Conservation (phyloP, 92 coral and sea anemone genomes). For the Heliopora coerulea region DNA sequence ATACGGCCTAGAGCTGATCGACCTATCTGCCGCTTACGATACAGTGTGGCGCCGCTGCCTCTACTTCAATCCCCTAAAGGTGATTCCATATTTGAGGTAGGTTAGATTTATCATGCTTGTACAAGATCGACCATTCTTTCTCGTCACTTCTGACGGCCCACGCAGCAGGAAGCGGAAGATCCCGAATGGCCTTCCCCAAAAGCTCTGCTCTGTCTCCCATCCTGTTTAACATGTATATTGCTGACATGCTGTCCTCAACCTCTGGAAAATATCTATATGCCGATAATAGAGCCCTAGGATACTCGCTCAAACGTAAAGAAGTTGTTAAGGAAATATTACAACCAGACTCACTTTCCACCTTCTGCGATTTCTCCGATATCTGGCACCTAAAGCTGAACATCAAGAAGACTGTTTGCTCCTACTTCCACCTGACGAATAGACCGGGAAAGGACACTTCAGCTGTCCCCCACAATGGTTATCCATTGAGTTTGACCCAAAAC, state of each 20-base stretch:
- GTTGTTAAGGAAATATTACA: too few species aligned
- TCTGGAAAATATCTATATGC: constrained; percentile 34
- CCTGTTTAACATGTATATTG: constrained; percentile 36
- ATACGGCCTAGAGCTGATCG: constrained; percentile 25
- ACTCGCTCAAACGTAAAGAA: too few species aligned
- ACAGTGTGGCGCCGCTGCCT: constrained; percentile 51
- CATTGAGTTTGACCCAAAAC: too few species aligned
- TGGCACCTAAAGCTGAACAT: too few species aligned
- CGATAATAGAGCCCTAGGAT: constrained; percentile 10
- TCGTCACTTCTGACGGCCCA: constrained; percentile 45
- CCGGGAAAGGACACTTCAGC: too few species aligned
- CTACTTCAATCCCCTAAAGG: constrained; percentile 37
- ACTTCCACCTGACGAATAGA: too few species aligned
- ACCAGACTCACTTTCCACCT: too few species aligned
- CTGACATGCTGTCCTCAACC: constrained; percentile 29
- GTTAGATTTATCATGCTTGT: constrained; percentile 42
- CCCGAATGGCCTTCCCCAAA: constrained; percentile 3
- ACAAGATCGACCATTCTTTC: constrained; percentile 44
- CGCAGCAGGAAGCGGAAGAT: constrained; percentile 10
- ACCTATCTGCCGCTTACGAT: constrained; percentile 47
- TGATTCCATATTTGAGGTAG: constrained; percentile 37
- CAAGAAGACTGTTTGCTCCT: too few species aligned
- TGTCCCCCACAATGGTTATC: too few species aligned
- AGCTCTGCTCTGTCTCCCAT: constrained; percentile 31
- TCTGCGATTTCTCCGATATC: too few species aligned